Evolutionary conservation across 2,888 invertebrate genomes (phyloP).

Genomic region (Amaurobius ferox): DNA sequence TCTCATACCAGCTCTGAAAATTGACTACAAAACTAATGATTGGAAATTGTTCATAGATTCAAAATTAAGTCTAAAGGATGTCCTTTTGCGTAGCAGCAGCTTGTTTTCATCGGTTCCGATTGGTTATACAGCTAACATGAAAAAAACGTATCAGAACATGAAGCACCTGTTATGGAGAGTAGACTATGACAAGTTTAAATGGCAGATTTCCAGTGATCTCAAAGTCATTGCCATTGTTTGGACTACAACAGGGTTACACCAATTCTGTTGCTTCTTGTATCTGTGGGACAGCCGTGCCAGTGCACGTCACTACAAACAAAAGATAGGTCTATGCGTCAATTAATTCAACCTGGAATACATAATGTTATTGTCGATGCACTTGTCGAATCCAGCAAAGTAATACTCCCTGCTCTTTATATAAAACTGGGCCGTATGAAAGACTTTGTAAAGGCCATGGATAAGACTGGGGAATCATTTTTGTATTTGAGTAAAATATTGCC

Average conservation of each 20-base stretch:
- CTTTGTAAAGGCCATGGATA: no score
- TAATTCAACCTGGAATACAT: background rate
- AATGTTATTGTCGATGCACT: background rate
- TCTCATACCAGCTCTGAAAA: no score
- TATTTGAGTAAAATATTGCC: background rate
- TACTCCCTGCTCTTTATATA: no score
- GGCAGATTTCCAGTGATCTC: background rate
- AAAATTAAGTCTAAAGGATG: no score
- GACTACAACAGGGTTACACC: background rate
- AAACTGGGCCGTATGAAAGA: no score
- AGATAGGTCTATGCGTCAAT: background rate
- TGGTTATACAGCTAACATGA: no score
- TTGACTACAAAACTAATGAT: no score
- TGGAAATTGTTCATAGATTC: no score
- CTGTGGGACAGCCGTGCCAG: background rate
- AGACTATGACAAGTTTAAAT: background rate
- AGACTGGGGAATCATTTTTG: no score
- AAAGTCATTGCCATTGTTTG: background rate
- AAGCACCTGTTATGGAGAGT: background rate
- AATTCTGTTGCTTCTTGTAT: background rate
- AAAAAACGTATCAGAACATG: no score
- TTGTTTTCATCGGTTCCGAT: no score
- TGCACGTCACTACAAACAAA: background rate
- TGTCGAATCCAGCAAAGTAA: background rate
- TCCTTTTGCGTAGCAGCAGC: no score